phyloP scores from a whole-genome alignment of 2,888 invertebrate genomes.

The Gnatocerus cornutus region DNA sequence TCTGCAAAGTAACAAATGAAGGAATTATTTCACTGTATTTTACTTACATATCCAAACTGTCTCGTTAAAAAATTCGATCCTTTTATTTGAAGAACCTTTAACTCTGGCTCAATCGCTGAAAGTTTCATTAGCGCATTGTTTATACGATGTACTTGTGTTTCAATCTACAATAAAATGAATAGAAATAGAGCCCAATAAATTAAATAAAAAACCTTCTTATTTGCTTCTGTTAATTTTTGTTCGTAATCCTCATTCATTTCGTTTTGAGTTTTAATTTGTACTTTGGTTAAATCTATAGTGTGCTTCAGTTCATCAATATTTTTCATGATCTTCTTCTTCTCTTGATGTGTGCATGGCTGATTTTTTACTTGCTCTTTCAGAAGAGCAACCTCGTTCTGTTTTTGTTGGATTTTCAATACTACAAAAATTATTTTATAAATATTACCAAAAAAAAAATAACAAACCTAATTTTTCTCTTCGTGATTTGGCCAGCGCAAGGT shows the following conservation, averaged over 20 bases:
- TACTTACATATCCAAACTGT: neutral
- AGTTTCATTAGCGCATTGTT: conserved; percentile 12
- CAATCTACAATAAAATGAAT: conserved; percentile 9
- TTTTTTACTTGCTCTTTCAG: neutral
- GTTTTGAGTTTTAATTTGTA: neutral
- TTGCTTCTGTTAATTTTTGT: too few species aligned
- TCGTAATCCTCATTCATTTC: neutral
- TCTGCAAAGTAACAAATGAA: too few species aligned
- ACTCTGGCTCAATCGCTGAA: neutral
- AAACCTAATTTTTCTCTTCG: conserved; percentile 14
- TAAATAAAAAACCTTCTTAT: too few species aligned
- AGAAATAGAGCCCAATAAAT: too few species aligned
- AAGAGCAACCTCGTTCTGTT: neutral
- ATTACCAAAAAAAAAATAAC: neutral
- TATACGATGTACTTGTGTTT: conserved; percentile 22
- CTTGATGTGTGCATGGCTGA: conserved; percentile 16
- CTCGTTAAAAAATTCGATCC: conserved; percentile 2
- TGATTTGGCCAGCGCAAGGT: neutral
- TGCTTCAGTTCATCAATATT: conserved; percentile 21
- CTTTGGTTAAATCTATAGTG: conserved; percentile 23
- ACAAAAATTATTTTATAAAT: neutral
- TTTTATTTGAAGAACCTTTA: conserved; percentile 2
- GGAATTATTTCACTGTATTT: too few species aligned
- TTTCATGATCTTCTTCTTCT: conserved; percentile 16
- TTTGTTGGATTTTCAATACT: too few species aligned